Base-by-base conservation (phyloP, 1,140 invertebrate species). In the Brachionus manjavacas region DNA sequence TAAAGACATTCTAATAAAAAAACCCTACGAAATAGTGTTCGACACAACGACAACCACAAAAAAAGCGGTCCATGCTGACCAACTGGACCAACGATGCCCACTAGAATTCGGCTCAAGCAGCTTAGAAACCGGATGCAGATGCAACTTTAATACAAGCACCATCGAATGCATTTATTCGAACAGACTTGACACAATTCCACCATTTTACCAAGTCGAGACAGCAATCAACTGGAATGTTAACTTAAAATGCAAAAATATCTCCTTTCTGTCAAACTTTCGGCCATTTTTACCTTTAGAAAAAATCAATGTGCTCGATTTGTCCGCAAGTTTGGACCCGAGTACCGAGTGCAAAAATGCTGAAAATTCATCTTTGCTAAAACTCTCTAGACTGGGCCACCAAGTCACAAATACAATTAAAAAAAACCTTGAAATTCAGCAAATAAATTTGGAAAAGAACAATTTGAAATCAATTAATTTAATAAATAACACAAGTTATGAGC, bases 221-320 rank as follows among this genome's bases (percentile, higher is more conserved):
- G 14, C 55, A 12, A 43, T 64, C 25, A 12, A 64, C 16, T 81
- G 79, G 79, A 81, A 68, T 64, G 9, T 81, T 11, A 25, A 81
- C 23, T 23, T 81, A 28, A 60, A 12, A 64, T 81, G 79, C 52
- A 60, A 81, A 41, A 81, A 81, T 68, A 35, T 81, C 4, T 64
- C 52, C 6, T 0, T 55, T 49, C 3, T 76, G 20, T 20, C 39
- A 25, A 76, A 25, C n/a, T 76, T 76, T 20, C 20, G 20, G 25
- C 11, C 43, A 49, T 76, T 76, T 76, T 49, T 76, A 11, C 41
- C 72, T 14, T 25, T 76, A 14, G 43, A 49, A 3, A 76, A 46
- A 28, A 64, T 81, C 3, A 81, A 81, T 35, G 20, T 25, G 52
- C 41, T 64, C 25, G 64, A 81, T 64, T 46, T 81, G 23, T 81